phyloP scores from a whole-genome alignment of 2,113 vertebrate genomes.

The Malurus alboscapulatus region DNA sequence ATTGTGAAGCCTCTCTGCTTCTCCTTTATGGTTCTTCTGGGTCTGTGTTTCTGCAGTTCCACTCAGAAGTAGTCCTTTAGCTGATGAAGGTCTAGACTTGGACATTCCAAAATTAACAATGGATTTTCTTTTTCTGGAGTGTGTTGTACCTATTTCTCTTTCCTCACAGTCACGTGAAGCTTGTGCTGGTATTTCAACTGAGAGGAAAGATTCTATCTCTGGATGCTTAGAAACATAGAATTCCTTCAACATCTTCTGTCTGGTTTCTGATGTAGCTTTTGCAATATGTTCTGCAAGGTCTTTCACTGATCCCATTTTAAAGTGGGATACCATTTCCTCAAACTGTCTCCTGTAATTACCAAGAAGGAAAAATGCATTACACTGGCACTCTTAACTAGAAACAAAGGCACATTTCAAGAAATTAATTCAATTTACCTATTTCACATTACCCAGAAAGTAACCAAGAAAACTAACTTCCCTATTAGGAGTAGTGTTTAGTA shows the following conservation, averaged over 20 bases:
- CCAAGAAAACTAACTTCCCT: neutral
- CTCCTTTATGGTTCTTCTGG: neutral
- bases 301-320: conserved; percentile 73
- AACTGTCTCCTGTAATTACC: conserved; percentile 83
- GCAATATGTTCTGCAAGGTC: conserved; percentile 79
- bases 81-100: conserved; percentile 11
- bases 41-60: neutral
- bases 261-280: conserved; percentile 76
- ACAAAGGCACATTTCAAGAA: neutral
- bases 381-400: neutral
- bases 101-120: neutral
- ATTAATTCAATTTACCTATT: neutral
- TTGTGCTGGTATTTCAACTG: conserved; percentile 1
- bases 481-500: neutral
- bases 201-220: conserved; percentile 71
- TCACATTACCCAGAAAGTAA: neutral
- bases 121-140: conserved; percentile 22
- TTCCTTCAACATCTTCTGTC: conserved; percentile 78
- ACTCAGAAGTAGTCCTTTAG: neutral
- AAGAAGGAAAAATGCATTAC: conserved; percentile 45
- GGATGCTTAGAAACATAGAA: conserved; percentile 81
- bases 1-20: conserved; percentile 23
- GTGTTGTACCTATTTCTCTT: neutral
- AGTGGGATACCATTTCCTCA: conserved; percentile 84
- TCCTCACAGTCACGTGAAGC: neutral